Base-by-base conservation (phyloP, 2,113 vertebrate species). In the Hiodon tergisus region DNA sequence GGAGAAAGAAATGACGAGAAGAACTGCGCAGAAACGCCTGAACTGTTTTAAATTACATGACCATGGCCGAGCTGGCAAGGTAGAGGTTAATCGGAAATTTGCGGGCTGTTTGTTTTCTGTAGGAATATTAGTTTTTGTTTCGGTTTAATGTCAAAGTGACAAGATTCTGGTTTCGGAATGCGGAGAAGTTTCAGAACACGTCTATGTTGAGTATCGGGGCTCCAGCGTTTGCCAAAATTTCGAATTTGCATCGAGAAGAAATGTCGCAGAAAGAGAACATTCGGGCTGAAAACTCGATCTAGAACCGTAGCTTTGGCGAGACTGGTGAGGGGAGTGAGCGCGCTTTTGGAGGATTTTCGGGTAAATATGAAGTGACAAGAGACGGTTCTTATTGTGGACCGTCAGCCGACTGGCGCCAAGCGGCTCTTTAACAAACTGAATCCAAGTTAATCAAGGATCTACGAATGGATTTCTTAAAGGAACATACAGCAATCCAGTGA, bases 281-380 rank as follows among this genome's bases (percentile, higher is more conserved):
- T 50, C 72, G 76, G 74, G 74, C 79, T 67, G 67, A 71, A 72
- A 54, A 83, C 78, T 46, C 78, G 69, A 77, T 81, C 79, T 66
- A 74, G 77, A 76, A 80, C 70, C 74, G 83, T 78, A 75, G 81
- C 77, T 76, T 82, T 81, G 82, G 85, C 85, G 82, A 78, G 80
- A 73, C 76, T 55, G 72, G 73, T 74, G 79, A 65, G 82, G 83
- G 82, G 80, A 72, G 81, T 74, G 86, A 79, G 84, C 81, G 85
- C 82, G 72, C 86, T 86, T 89, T 86, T 86, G 85, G 84, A 82
- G 81, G 82, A 90, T 91, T 90, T 87, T 85, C 86, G 86, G 90
- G 83, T 89, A 92, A 94, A 95, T 95, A 86, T 83, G 87, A 95
- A 94, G 92, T 94, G 93, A 96, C 94, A 94, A 89, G 91, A 91